phyloP scores from a whole-genome alignment of 2,113 vertebrate genomes.

The Anhinga rufa region DNA sequence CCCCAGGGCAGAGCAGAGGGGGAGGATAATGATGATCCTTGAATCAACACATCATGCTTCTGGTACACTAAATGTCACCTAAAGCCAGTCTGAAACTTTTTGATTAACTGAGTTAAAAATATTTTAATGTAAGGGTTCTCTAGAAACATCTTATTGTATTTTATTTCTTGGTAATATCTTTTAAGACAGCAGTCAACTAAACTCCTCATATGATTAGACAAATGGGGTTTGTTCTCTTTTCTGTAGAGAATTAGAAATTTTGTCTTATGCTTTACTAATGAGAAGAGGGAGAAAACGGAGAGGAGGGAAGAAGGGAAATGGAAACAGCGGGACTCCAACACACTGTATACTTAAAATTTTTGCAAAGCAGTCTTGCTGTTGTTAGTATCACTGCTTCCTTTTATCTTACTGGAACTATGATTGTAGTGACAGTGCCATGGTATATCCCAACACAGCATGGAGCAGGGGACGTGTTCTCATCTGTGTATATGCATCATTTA shows the following conservation, averaged over 20 bases:
- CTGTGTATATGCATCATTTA: constrained; percentile 57
- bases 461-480: not conserved
- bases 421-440: not conserved
- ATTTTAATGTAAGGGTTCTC: not conserved
- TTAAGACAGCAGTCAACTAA: not conserved
- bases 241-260: not conserved
- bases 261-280: not conserved
- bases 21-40: not conserved
- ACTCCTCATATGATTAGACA: not conserved
- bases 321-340: not conserved
- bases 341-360: not conserved
- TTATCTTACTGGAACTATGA: not conserved
- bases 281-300: not conserved
- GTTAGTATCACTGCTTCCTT: not conserved
- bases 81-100: not conserved
- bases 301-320: not conserved
- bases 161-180: not conserved
- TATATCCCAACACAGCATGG: not conserved
- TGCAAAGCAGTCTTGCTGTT: not conserved
- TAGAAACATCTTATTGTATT: not conserved
- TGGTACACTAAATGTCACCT: not conserved
- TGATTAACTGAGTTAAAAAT: not conserved
- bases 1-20: no score
- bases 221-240: not conserved
- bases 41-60: not conserved